A percentile compares a stretch with the other conserved stretches of the same genome.
Evolutionary conservation across 2,888 invertebrate species (phyloP).

Genomic region (Melangyna quadrimaculata): DNA sequence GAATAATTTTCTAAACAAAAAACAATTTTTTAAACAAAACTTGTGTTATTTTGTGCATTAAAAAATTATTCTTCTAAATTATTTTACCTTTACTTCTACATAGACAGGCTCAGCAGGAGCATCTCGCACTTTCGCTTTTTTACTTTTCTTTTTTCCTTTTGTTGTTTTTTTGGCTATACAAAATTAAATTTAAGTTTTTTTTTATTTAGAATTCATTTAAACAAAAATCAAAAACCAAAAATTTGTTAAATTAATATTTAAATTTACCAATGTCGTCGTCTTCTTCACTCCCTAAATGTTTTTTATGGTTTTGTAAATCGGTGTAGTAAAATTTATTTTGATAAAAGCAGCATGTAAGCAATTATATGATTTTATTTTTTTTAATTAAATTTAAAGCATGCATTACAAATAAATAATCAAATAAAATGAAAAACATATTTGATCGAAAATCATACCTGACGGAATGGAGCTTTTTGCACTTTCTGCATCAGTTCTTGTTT

Average conservation of each 20-base stretch:
- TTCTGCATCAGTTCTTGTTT: constrained; percentile 71
- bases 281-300: constrained; percentile 78
- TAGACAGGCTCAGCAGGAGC: constrained; percentile 74
- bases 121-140: constrained; percentile 75
- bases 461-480: constrained; percentile 75
- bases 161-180: constrained; percentile 74
- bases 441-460: constrained; percentile 71
- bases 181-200: background rate
- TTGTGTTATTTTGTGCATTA: background rate
- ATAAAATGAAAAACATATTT: background rate
- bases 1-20: constrained; percentile 84
- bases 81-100: constrained; percentile 79
- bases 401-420: background rate
- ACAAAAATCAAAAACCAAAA: no score
- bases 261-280: constrained; percentile 79
- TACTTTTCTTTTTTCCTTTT: constrained; percentile 77
- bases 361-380: background rate
- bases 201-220: background rate
- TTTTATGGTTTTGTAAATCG: background rate
- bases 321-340: background rate
- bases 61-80: background rate
- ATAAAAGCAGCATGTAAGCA: background rate
- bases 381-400: background rate
- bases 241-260: background rate
- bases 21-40: background rate